A percentile compares a stretch with the other conserved stretches of the same genome.
phyloP scores from a whole-genome alignment of 2,797 vertebrate genomes.

The Scolopax bukidnonensis region DNA sequence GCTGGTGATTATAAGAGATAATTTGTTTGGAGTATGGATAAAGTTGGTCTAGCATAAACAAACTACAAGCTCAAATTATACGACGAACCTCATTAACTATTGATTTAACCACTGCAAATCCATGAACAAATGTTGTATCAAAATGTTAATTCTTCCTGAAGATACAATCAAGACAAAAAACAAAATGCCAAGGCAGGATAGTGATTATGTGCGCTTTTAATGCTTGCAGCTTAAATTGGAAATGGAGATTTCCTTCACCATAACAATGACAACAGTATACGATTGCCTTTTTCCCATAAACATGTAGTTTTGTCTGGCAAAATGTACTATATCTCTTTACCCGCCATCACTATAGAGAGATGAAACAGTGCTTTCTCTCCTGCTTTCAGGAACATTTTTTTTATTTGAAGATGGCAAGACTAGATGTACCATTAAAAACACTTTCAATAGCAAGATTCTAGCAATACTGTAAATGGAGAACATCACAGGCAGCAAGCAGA shows the following conservation, averaged over 20 bases:
- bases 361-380: neutral
- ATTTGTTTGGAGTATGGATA: constrained; percentile 99
- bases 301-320: neutral
- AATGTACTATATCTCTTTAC: neutral
- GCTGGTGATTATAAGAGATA: constrained; percentile 99
- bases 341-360: neutral
- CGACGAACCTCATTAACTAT: constrained; percentile 89
- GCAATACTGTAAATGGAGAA: neutral
- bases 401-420: neutral
- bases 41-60: constrained; percentile 99
- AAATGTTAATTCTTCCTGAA: constrained; percentile 59
- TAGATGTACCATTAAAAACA: neutral
- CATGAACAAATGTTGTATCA: constrained; percentile 63
- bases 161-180: neutral
- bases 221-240: neutral
- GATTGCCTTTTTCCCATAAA: neutral
- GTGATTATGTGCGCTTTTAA: neutral
- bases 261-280: neutral
- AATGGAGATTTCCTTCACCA: neutral
- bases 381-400: neutral
- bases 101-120: constrained; percentile 82
- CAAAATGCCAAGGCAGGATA: neutral
- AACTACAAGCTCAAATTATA: constrained; percentile 95
- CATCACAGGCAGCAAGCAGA: neutral
- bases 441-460: neutral